Evolutionary conservation across 2,888 invertebrate genomes (phyloP).

Genomic region (Catocala sponsa): DNA sequence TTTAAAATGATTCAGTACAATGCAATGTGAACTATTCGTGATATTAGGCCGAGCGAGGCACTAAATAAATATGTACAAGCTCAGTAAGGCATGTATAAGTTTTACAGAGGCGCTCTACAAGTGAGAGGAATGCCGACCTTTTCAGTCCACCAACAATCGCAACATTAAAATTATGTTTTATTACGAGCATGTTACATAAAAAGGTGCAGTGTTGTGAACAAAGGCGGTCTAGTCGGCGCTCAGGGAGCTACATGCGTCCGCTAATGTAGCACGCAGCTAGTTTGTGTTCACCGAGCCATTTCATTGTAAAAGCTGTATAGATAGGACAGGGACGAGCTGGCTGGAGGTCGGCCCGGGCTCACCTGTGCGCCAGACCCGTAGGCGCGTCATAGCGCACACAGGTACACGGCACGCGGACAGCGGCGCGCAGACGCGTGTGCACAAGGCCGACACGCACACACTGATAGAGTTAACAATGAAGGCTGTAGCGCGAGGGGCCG

Average conservation of each 20-base stretch:
- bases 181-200: slow-evolving; percentile 35
- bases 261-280: slow-evolving; percentile 77
- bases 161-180: slow-evolving; percentile 34
- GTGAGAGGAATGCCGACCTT: slow-evolving; percentile 55
- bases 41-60: slow-evolving; percentile 50
- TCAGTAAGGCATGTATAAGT: slow-evolving; percentile 59
- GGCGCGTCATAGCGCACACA: slow-evolving; percentile 77
- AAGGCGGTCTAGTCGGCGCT: slow-evolving; percentile 41
- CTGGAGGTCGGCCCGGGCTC: slow-evolving; percentile 82
- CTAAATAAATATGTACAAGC: slow-evolving; percentile 64
- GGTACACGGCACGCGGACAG: slow-evolving; percentile 36
- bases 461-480: slow-evolving; percentile 46
- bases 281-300: slow-evolving; percentile 77
- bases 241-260: slow-evolving; percentile 58
- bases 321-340: slow-evolving; percentile 72
- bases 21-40: slow-evolving; percentile 63
- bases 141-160: slow-evolving; percentile 39
- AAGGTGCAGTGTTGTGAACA: slow-evolving; percentile 46
- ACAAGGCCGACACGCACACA: slow-evolving; percentile 44
- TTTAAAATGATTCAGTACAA: slow-evolving; percentile 57
- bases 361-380: slow-evolving; percentile 80
- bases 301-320: slow-evolving; percentile 80
- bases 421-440: slow-evolving; percentile 36
- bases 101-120: slow-evolving; percentile 50
- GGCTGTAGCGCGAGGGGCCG: slow-evolving; percentile 51